Evolutionary conservation across 2,888 invertebrate species (phyloP).

Genomic region (Lithosia quadra): DNA sequence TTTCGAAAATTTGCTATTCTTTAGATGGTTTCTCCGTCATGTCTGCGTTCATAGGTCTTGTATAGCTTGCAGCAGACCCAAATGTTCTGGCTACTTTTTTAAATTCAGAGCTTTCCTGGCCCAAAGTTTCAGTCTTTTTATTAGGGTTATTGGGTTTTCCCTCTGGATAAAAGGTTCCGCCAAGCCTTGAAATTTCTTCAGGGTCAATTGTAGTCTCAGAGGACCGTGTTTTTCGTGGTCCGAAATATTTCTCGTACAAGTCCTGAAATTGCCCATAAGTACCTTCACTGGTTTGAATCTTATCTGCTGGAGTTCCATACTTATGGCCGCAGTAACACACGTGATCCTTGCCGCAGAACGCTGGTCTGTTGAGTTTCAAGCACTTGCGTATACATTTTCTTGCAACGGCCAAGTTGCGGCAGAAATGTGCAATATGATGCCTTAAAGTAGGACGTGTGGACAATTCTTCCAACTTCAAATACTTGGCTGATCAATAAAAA

Average conservation of each 20-base stretch:
- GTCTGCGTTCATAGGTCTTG: no score
- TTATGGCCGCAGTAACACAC: constrained; percentile 76
- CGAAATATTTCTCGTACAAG: constrained; percentile 74
- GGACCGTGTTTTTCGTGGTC: constrained; percentile 42
- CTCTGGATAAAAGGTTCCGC: no score
- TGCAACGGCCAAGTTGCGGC: constrained; percentile 69
- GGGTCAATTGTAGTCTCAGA: no score
- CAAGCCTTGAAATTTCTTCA: no score
- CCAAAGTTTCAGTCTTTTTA: no score
- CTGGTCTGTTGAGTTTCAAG: constrained; percentile 68
- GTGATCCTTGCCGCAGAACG: constrained; percentile 81
- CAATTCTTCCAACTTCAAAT: not conserved
- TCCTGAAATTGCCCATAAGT: constrained; percentile 46
- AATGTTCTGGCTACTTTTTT: no score
- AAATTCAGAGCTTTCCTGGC: not conserved
- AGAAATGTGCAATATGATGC: constrained; percentile 81
- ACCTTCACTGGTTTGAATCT: constrained; percentile 17
- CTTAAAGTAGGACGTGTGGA: constrained; percentile 53
- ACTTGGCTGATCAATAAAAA: constrained; percentile 6
- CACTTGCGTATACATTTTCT: constrained; percentile 72
- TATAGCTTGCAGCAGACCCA: no score
- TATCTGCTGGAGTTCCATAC: constrained; percentile 41
- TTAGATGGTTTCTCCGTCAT: no score
- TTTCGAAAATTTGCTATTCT: no score
- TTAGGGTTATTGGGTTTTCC: no score